phyloP scores from a whole-genome alignment of 1,140 invertebrate genomes.

The Dysdera silvatica region DNA sequence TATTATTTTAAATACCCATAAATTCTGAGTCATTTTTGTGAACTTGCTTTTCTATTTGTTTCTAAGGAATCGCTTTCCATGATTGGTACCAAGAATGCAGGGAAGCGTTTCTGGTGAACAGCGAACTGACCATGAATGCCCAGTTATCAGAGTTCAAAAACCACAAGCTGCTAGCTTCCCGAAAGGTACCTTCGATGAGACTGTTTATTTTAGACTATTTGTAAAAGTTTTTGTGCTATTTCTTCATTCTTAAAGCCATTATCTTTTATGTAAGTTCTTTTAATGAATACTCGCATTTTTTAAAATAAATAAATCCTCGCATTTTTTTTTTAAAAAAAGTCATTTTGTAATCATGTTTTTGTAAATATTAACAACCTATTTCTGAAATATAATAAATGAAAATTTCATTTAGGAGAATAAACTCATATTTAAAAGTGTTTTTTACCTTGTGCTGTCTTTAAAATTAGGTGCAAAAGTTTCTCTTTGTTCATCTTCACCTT shows the following conservation, averaged over 20 bases:
- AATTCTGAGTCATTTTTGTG: too few relatives aligned
- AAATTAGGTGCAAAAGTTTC: not conserved
- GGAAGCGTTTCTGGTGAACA: slow-evolving; percentile 80
- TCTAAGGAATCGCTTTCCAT: slow-evolving; percentile 72
- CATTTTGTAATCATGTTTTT: not conserved
- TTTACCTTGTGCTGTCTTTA: not conserved
- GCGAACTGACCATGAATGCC: slow-evolving; percentile 73
- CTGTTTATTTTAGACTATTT: not conserved
- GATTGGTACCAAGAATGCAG: slow-evolving; percentile 72
- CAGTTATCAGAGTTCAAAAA: slow-evolving; percentile 89
- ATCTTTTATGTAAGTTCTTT: not conserved
- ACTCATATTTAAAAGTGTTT: not conserved
- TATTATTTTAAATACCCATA: slow-evolving; percentile 1
- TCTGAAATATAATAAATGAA: not conserved
- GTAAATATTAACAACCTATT: not conserved
- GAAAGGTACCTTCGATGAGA: too few relatives aligned
- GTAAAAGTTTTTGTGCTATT: not conserved
- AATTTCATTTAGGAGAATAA: not conserved
- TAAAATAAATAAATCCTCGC: not conserved
- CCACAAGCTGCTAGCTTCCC: slow-evolving; percentile 77
- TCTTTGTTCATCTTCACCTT: not conserved
- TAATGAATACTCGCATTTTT: not conserved
- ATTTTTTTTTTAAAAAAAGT: not conserved
- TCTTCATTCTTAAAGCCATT: not conserved
- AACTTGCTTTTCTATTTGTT: not conserved